phyloP scores from a whole-genome alignment of 2,797 vertebrate species.

The Echeneis naucrates region DNA sequence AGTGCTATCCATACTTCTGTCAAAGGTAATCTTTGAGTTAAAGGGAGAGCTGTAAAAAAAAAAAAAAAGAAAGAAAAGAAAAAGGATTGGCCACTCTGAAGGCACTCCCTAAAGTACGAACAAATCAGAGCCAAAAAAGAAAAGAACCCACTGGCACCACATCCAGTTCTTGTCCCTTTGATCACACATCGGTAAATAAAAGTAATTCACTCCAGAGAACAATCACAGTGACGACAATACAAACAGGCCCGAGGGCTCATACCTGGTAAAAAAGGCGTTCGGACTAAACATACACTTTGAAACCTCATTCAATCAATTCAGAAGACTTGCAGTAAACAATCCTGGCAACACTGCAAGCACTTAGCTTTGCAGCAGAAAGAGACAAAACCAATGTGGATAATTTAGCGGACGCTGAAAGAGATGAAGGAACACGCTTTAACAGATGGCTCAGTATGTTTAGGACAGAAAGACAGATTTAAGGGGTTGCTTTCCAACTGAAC shows the following conservation, averaged over 20 bases:
- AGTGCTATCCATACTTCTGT: conserved; percentile 83
- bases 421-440: not conserved
- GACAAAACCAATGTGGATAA: conserved; percentile 24
- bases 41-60: conserved; percentile 76
- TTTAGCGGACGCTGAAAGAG: not conserved
- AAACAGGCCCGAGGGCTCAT: conserved; percentile 34
- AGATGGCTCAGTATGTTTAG: conserved; percentile 43
- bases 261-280: conserved; percentile 5
- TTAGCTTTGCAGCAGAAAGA: conserved; percentile 23
- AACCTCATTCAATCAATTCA: conserved; percentile 48
- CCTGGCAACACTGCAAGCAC: conserved; percentile 25
- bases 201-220: conserved; percentile 55
- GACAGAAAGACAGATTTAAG: conserved; percentile 21
- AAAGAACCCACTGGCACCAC: conserved; percentile 56
- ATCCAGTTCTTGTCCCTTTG: conserved; percentile 91
- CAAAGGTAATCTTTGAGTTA: conserved; percentile 70
- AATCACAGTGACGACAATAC: conserved; percentile 56
- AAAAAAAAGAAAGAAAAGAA: no score
- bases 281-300: conserved; percentile 31
- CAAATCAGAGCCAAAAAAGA: conserved; percentile 65
- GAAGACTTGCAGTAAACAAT: conserved; percentile 47
- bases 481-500: conserved; percentile 18
- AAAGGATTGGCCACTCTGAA: conserved; percentile 59
- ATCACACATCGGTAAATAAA: conserved; percentile 78
- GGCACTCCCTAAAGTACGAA: conserved; percentile 76